Evolutionary conservation across 2,888 invertebrate genomes (phyloP), one percentile per base, ranked within the genome.

Genomic region (Caenorhabditis doughertyi): DNA sequence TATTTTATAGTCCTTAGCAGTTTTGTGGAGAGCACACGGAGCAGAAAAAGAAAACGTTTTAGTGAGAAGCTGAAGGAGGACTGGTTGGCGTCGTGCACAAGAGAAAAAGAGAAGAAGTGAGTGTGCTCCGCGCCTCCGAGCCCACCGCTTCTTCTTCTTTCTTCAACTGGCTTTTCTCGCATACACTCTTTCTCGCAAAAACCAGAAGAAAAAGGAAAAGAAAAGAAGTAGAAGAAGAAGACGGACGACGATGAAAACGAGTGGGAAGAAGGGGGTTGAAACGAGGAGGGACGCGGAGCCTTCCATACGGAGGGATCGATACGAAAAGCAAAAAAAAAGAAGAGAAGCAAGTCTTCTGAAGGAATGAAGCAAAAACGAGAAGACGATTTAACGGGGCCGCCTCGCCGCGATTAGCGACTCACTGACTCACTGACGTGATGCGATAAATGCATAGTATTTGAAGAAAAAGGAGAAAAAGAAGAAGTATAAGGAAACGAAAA

Each of bases 321-420:
- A 76, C 56, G 65, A 67, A 25, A 53, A 51, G 29, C 16, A 27
- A 35, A 47, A 53, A 49, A 47, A n/a, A 47, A 70, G 58, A 18
- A 55, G 56, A 70, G 44, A 70, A 21, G 32, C 76, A 68, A 60
- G 76, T 76, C 76, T 68, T 60, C 68, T 76, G 68, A 60, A 76
- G 76, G 76, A 76, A 76, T 76, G 76, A 47, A 70, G 76, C 67
- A 76, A 68, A 76, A 67, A 76, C 65, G 67, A 68, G 76, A 76
- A 68, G 76, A 76, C 76, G 76, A 68, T 74, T 74, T 74, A 74
- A 74, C 76, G 76, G 67, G 67, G 65, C 74, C 74, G 74, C 55
- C 58, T 8, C 39, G 76, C 51, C 44, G 76, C 76, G 76, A 76
- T 76, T 76, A 76, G 76, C 68, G 76, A 67, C 74, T 67, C 58